These are phyloP conservation scores for Eublepharis macularius DNA, from an alignment of 2,113 vertebrate species.

Conservation along the genomic window DNA sequence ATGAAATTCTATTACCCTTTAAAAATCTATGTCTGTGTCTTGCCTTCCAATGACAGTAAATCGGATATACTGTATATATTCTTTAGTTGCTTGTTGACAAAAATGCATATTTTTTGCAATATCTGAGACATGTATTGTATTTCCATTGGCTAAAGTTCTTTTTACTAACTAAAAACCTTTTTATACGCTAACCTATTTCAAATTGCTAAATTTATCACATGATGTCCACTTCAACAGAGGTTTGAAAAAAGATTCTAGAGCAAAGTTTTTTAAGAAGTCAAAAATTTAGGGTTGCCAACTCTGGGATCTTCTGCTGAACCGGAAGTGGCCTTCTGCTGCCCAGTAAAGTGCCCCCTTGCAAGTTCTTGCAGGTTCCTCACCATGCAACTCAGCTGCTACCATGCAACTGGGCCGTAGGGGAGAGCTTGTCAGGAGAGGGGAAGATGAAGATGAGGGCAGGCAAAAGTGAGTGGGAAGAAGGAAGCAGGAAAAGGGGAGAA, in stretches of 20 bases:
- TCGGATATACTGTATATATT: neutral
- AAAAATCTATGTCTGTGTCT: neutral
- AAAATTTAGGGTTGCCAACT: no score
- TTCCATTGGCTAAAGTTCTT: neutral
- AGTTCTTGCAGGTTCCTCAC: no score
- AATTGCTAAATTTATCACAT: neutral
- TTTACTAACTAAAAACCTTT: neutral
- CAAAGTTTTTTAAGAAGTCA: neutral
- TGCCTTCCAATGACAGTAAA: conserved; percentile 6
- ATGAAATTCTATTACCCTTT: conserved; percentile 40
- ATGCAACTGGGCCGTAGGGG: no score
- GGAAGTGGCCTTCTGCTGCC: no score
- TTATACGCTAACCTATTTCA: neutral
- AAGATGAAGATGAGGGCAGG: no score
- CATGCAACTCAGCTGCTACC: no score
- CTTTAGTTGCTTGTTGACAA: neutral
- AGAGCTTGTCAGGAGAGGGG: no score
- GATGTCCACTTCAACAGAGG: neutral
- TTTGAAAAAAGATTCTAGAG: neutral
- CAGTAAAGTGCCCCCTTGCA: no score
- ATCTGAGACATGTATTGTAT: neutral
- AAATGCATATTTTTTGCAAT: neutral
- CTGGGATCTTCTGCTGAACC: no score
- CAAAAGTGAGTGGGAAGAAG: no score
- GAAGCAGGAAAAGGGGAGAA: no score